Base-by-base conservation (phyloP, 2,797 vertebrate species). In the Distichodus sexfasciatus region DNA sequence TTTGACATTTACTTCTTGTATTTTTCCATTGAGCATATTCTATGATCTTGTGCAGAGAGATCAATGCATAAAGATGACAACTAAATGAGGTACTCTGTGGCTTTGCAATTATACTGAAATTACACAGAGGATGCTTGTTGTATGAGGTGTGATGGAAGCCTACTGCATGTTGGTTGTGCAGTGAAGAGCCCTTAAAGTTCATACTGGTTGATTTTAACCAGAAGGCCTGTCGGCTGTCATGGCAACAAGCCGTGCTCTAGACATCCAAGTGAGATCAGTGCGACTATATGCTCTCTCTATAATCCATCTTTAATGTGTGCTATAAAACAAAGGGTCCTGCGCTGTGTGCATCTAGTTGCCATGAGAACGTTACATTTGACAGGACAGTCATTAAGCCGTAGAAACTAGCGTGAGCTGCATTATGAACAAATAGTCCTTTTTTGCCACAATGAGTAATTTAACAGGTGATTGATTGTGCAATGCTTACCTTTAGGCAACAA, bases 321-420 rank as follows among this genome's bases (percentile, higher is more conserved):
- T 51, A 51, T 51, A 51, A 51, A 51, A 51, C 48, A 51, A 51
- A 51, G 26, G 48, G 26, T 51, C 48, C 48, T n/a, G 6, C n/a
- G 23, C 1, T 14, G 47, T 21, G 43, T 46, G 43, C 10, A 12
- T 51, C 11, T 51, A 15, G 48, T 51, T 40, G 33, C 12, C 19
- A 58, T 58, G 8, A 35, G 40, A 58, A 58, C 11, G 21, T 23
- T 58, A 6, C 35, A 38, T 58, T 38, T 58, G 54, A 40, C 54
- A 58, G 19, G 53, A 31, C 19, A n/a, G 6, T 58, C 54, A 40
- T 58, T 58, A 58, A 24, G 21, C 11, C 19, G 26, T n/a, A 58
- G 54, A 58, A 24, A 21, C 54, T 24, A 38, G 54, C 3, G 19
- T 33, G 24, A 58, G 40, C 33, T 40, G 19, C 11, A 23, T 24